Evolutionary conservation across 2,888 invertebrate genomes (phyloP).

Genomic region (Tachina fera): DNA sequence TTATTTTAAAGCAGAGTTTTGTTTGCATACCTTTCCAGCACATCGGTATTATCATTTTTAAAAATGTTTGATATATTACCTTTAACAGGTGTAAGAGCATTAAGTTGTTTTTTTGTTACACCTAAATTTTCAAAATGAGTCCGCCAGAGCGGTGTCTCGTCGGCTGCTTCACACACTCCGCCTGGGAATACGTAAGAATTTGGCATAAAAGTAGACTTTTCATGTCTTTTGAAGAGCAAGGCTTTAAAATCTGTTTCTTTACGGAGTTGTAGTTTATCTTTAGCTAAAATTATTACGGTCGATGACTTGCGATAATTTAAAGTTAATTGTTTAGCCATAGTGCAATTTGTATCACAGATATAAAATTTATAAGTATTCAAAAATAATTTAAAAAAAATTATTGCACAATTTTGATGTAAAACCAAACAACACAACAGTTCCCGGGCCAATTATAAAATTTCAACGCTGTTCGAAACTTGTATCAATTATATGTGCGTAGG

Average conservation of each 20-base stretch:
- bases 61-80: constrained; percentile 59
- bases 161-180: constrained; percentile 87
- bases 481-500: no score
- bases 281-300: constrained; percentile 61
- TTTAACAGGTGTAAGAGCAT: constrained; percentile 72
- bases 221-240: constrained; percentile 66
- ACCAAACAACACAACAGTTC: neutral
- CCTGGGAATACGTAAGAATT: constrained; percentile 90
- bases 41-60: constrained; percentile 33
- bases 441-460: neutral
- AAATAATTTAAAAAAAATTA: no score
- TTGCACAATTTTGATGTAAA: neutral
- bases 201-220: constrained; percentile 64
- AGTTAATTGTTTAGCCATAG: constrained; percentile 47
- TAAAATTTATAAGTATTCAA: no score
- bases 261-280: constrained; percentile 25
- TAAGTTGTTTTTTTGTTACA: constrained; percentile 84
- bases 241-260: constrained; percentile 54
- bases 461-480: neutral
- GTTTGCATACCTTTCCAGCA: constrained; percentile 57
- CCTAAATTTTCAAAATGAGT: constrained; percentile 86
- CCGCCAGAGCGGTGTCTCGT: constrained; percentile 88
- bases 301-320: constrained; percentile 56
- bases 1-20: neutral
- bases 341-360: no score